These are phyloP conservation scores for Drosophila heteroneura DNA, from an alignment of 2,888 invertebrate species.

Conservation along the genomic window DNA sequence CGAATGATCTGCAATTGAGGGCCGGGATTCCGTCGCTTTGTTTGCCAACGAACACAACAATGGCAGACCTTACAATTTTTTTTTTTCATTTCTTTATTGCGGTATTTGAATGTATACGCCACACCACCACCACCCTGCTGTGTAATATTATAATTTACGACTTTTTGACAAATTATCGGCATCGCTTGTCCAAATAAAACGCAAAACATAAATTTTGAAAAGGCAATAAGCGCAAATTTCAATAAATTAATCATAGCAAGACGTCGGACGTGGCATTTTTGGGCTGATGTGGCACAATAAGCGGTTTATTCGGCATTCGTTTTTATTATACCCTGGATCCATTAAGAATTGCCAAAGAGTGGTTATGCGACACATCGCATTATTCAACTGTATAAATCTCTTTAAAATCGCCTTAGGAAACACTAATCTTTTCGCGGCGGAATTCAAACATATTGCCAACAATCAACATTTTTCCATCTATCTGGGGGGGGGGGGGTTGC, in stretches of 20 bases:
- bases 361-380: background rate
- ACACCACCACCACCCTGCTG: background rate
- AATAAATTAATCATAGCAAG: slow-evolving; percentile 75
- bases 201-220: slow-evolving; percentile 71
- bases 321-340: slow-evolving; percentile 15
- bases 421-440: background rate
- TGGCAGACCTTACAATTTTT: background rate
- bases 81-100: background rate
- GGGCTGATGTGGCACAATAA: slow-evolving; percentile 39
- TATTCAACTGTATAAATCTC: background rate
- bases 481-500: background rate
- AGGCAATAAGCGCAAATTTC: slow-evolving; percentile 78
- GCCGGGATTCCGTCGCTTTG: background rate
- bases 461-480: background rate
- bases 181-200: slow-evolving; percentile 69
- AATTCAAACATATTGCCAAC: background rate
- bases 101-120: background rate
- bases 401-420: background rate
- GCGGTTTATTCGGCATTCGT: slow-evolving; percentile 53
- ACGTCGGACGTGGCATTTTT: slow-evolving; percentile 42
- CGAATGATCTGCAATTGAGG: slow-evolving; percentile 5
- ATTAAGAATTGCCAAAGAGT: background rate
- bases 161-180: slow-evolving; percentile 82
- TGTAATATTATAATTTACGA: slow-evolving; percentile 75
- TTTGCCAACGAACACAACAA: slow-evolving; percentile 1